phyloP scores from a whole-genome alignment of 1,140 invertebrate species.

The Archivesica marissinica region DNA sequence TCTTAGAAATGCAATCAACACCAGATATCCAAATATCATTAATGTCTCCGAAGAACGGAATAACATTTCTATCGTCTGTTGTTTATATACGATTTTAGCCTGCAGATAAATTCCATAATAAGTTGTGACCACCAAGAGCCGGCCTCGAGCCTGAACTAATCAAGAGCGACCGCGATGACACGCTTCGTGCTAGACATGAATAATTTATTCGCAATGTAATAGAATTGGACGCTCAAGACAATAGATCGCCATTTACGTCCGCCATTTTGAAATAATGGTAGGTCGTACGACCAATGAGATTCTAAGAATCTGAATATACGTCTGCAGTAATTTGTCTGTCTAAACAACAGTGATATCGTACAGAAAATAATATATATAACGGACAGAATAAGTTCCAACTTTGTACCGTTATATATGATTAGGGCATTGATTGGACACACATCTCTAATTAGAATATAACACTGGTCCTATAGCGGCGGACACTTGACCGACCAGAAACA shows the following conservation, averaged over 20 bases:
- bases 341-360: too few relatives aligned
- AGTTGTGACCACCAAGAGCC: constrained; percentile 26
- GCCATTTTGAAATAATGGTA: constrained; percentile 39
- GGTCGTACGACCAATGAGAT: neutral
- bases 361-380: too few relatives aligned
- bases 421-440: too few relatives aligned
- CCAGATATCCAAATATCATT: too few relatives aligned
- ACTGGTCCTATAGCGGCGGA: too few relatives aligned
- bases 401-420: too few relatives aligned
- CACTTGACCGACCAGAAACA: too few relatives aligned
- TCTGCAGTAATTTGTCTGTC: neutral
- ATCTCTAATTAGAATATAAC: too few relatives aligned
- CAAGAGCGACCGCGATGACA: constrained; percentile 39
- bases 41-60: too few relatives aligned
- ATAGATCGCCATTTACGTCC: constrained; percentile 29
- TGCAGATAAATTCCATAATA: constrained; percentile 31
- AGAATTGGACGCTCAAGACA: constrained; percentile 29
- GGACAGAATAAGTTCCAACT: too few relatives aligned
- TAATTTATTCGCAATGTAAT: constrained; percentile 44
- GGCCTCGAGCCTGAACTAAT: constrained; percentile 21
- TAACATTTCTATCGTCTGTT: constrained; percentile 15
- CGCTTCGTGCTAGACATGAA: constrained; percentile 32
- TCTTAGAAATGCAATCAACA: too few relatives aligned
- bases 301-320: neutral
- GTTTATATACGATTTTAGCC: constrained; percentile 20